phyloP scores from a whole-genome alignment of 1,140 invertebrate genomes.

The Dendrolimus punctatus region DNA sequence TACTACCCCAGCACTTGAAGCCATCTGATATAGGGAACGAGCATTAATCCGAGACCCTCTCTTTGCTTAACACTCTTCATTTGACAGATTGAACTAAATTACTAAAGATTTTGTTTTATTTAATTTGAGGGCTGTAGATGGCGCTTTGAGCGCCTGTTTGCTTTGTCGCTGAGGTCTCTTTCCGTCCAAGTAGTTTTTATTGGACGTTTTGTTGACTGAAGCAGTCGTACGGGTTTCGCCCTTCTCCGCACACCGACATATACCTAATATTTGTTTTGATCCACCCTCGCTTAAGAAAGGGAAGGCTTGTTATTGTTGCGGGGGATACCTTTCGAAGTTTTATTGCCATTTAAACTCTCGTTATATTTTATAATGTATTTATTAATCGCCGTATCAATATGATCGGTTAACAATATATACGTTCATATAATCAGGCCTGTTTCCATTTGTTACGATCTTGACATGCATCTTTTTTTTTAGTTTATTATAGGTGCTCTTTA shows the following conservation, averaged over 20 bases:
- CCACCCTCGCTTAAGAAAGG: conserved; percentile 22
- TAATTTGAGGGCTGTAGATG: conserved; percentile 42
- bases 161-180: conserved; percentile 32
- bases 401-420: too few relatives aligned
- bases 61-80: conserved; percentile 65
- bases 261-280: conserved; percentile 48
- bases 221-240: conserved; percentile 32
- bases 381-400: too few relatives aligned
- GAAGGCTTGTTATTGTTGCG: conserved; percentile 26
- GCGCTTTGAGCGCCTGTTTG: conserved; percentile 40
- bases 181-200: conserved; percentile 58
- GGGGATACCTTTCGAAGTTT: conserved; percentile 5
- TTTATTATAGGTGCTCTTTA: too few relatives aligned
- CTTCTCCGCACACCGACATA: conserved; percentile 39
- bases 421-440: too few relatives aligned
- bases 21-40: conserved; percentile 42
- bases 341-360: conserved; percentile 9
- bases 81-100: conserved; percentile 67
- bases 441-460: too few relatives aligned
- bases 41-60: conserved; percentile 54
- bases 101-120: conserved; percentile 57
- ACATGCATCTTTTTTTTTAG: too few relatives aligned
- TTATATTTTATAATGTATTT: too few relatives aligned
- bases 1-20: conserved; percentile 17
- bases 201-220: conserved; percentile 49